Evolutionary conservation across 1,140 invertebrate species (phyloP), one percentile per base, ranked within the genome.

Genomic region (Rhizoglyphus robini): DNA sequence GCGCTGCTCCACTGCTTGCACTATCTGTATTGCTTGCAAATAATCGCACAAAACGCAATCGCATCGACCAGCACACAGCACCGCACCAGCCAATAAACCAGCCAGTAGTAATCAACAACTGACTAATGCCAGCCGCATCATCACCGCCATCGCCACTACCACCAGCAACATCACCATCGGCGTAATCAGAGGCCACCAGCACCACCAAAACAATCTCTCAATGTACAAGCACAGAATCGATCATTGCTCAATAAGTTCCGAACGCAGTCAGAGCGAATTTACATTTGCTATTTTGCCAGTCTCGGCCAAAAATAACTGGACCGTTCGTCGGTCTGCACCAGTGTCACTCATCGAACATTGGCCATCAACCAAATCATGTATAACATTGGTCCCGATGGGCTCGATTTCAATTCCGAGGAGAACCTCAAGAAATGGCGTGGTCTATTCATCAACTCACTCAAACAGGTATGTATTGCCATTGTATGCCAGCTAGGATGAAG

Each of bases 91-190:
- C 23, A 32, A 8, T 32, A 54, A 5, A 54, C 23, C 8, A 54
- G 51, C 51, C 18, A 41, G 36, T 41, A 18, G 36, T 18, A 11
- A 41, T 41, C 36, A 41, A 8, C 36, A 41, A 41, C 36, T 11
- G 23, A 54, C 23, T 8, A 54, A 54, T 32, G 51, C 8, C 8
- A 54, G 51, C 8, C 51, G 8, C 51, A 54, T 32, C 51, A 54
- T 8, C 8, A 5, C 51, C 8, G 23, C 51, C 67, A 69, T 59
- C 65, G 61, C 62, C 54, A 62, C 62, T 32, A 34, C 49, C 29
- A 58, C 63, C 8, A 54, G 31, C 51, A 11, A 41, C 8, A 41
- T 41, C 36, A 18, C 18, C 36, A 18, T 41, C 36, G 18, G 8
- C 36, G 36, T 41, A 11, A 18, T 41, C 18, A 41, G 18, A 41